Evolutionary conservation across 2,888 invertebrate genomes (phyloP).

Genomic region (Monochamus alternatus): DNA sequence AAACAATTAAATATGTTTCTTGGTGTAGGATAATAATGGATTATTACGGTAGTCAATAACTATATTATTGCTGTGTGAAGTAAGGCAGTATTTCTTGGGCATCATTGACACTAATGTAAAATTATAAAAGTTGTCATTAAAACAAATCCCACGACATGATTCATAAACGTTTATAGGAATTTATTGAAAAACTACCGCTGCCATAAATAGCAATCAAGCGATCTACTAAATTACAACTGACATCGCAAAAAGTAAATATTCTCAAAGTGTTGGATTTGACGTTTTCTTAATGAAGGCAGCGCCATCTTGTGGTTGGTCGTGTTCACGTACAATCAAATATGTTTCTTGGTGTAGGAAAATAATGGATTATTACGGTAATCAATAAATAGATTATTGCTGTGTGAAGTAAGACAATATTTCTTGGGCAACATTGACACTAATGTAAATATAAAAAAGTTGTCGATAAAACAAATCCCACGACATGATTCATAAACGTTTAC

Average conservation of each 20-base stretch:
- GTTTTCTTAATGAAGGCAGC: too few relatives aligned
- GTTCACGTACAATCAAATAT: too few relatives aligned
- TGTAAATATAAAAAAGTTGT: neutral
- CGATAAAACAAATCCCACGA: constrained; percentile 27
- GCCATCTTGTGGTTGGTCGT: too few relatives aligned
- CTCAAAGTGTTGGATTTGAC: constrained; percentile 62
- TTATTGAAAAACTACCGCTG: constrained; percentile 62
- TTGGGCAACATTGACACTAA: neutral
- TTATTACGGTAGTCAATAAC: neutral
- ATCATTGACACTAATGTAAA: neutral
- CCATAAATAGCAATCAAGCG: constrained; percentile 68
- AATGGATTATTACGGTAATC: neutral
- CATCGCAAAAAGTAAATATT: constrained; percentile 68
- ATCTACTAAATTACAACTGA: constrained; percentile 69
- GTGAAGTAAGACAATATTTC: neutral
- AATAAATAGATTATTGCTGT: neutral
- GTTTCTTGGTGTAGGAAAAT: too few relatives aligned
- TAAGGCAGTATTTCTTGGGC: too few relatives aligned
- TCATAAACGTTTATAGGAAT: constrained; percentile 54
- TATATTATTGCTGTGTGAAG: neutral
- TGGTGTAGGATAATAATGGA: too few relatives aligned
- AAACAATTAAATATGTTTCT: too few relatives aligned
- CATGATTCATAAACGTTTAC: constrained; percentile 54
- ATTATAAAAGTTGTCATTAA: neutral
- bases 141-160: constrained; percentile 43